These are phyloP conservation scores for Amphibalanus amphitrite DNA, from an alignment of 1,140 invertebrate genomes.

Conservation along the genomic window DNA sequence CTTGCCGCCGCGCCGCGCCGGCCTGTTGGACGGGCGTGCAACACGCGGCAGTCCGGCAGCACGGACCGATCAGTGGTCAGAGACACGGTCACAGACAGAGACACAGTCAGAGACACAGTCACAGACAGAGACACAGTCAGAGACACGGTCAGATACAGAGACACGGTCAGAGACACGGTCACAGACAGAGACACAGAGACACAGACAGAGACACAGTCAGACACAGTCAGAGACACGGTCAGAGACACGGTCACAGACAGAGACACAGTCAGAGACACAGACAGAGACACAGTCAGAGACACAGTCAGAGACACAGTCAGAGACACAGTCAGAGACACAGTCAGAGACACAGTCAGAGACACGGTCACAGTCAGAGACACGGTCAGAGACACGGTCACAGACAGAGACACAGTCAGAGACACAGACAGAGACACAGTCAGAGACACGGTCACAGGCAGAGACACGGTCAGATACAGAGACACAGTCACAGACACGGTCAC, in stretches of 20 bases:
- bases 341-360: too few relatives aligned
- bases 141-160: slow-evolving; percentile 16
- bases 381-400: slow-evolving; percentile 9
- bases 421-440: slow-evolving; percentile 10
- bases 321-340: too few relatives aligned
- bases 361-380: too few relatives aligned
- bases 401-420: background rate
- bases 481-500: slow-evolving; percentile 21
- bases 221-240: slow-evolving; percentile 12
- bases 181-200: background rate
- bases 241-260: background rate
- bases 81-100: slow-evolving; percentile 7
- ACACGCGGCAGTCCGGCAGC: too few relatives aligned
- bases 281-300: background rate
- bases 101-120: slow-evolving; percentile 9
- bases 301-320: background rate
- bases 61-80: too few relatives aligned
- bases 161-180: slow-evolving; percentile 21
- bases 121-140: slow-evolving; percentile 14
- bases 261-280: slow-evolving; percentile 5
- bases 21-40: too few relatives aligned
- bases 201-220: slow-evolving; percentile 10
- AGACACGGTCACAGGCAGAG: slow-evolving; percentile 13
- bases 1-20: too few relatives aligned
- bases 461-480: slow-evolving; percentile 17